These are phyloP conservation scores for Drosophila setosimentum DNA, from an alignment of 2,888 invertebrate genomes.

Conservation along the genomic window DNA sequence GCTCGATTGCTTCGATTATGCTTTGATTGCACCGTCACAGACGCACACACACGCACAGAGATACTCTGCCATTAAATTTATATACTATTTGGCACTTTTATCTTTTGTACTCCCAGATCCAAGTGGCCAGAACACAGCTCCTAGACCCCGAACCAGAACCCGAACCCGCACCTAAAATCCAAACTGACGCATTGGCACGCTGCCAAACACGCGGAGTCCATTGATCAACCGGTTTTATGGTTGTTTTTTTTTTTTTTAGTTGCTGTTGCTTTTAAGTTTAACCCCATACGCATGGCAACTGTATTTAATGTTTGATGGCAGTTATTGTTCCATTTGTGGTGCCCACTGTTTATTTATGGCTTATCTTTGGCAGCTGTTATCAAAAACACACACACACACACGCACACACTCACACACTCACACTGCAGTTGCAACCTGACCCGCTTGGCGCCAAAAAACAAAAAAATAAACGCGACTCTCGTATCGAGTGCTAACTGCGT, in stretches of 20 bases:
- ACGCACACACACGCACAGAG: not conserved
- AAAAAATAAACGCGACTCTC: constrained; percentile 7
- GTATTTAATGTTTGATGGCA: constrained; percentile 26
- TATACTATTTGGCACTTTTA: constrained; percentile 69
- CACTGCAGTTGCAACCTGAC: constrained; percentile 37
- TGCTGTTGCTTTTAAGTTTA: constrained; percentile 12
- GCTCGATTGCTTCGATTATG: constrained; percentile 74
- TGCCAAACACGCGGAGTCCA: constrained; percentile 30
- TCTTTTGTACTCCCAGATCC: constrained; percentile 36
- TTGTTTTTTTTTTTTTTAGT: constrained; percentile 4
- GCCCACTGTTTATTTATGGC: constrained; percentile 42
- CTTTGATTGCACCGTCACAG: constrained; percentile 60
- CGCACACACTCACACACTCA: not conserved
- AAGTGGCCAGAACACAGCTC: not conserved
- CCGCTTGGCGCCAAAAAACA: constrained; percentile 34
- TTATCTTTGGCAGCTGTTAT: constrained; percentile 55
- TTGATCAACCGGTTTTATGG: constrained; percentile 47
- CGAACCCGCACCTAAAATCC: not conserved
- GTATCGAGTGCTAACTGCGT: constrained; percentile 46
- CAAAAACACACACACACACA: constrained; percentile 12
- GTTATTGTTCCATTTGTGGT: constrained; percentile 2
- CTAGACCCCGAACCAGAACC: constrained; percentile 5
- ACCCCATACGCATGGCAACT: constrained; percentile 30
- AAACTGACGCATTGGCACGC: constrained; percentile 16
- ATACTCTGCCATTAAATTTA: constrained; percentile 43